Evolutionary conservation across 2,888 invertebrate species (phyloP), one percentile per base, ranked within the genome.

Genomic region (Spilosoma lubricipeda): DNA sequence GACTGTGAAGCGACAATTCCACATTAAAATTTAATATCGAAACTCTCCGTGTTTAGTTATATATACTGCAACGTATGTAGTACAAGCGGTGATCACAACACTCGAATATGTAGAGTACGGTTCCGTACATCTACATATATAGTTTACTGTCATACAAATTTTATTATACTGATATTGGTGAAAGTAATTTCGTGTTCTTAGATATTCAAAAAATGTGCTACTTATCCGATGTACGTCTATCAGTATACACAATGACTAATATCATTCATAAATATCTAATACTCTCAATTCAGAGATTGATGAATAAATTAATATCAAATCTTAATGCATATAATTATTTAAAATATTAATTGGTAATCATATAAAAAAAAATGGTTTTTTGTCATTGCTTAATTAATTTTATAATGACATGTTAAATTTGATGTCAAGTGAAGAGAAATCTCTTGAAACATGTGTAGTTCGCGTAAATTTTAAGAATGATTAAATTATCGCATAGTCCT

Each of bases 11-110:
- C 71, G 77, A 80, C 77, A 73, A 80, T 68, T 69, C 75, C 70
- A 85, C 80, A 82, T n/a, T 52, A 81, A 78, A 72, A 73, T 72
- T 80, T 79, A 80, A 82, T 81, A 80, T 78, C 74, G 74, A 82
- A 77, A 75, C 73, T 73, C 66, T 74, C 23, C 42, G 70, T 27
- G 59, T 42, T 59, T 48, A 74, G 70, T 80, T 85, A 82, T 86
- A n/a, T n/a, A 82, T 80, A 82, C 76, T 75, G 74, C 72, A 71
- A 71, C 69, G 73, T 71, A 83, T 73, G 79, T 82, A 80, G 77
- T 79, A 74, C 78, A 75, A 77, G 67, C 76, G 71, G 75, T 77
- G 56, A 72, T 36, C 75, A 77, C 78, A 78, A 77, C 72, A 74
- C 74, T 78, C 56, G 70, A 71, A 20, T 39, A 73, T 73, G 68